Base-by-base conservation (phyloP, 2,797 vertebrate genomes). In the Brotula barbata region DNA sequence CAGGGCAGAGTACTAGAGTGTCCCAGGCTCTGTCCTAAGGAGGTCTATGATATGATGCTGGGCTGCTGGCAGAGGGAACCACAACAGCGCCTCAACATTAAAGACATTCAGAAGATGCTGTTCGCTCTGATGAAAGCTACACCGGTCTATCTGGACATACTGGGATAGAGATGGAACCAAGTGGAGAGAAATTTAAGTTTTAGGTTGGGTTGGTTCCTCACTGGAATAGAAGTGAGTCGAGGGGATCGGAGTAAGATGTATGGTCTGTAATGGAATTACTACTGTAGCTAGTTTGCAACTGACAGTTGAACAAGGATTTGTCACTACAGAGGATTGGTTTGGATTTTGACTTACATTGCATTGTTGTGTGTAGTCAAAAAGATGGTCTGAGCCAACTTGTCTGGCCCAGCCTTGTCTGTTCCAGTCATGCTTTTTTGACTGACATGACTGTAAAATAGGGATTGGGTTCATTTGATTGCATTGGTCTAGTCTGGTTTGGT, bases 51-150 rank as follows among this genome's bases (percentile, higher is more conserved):
- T 28, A 91, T 99, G 77, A 99, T 99, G 97, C 84, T 99, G 73
- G 95, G 97, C 72, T 99, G 97, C 86, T 99, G 97, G 97, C 97
- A 98, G 89, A 91, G 96, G 70, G 96, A 99, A 76, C 96, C 97
- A 1, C 97, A 98, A 67, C 96, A 97, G 83, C 84, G 97, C 74
- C 90, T 98, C 70, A 96, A 94, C 84, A 95, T 99, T 83, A 98
- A 97, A 85, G 96, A 99, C 82, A 99, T 99, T 88, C 95, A 95
- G 88, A 97, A 96, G 85, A 94, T 95, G 63, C 92, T 99, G 61
- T 93, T 94, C 7, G 89, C 94, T 42, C 65, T 99, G 87, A 96
- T 96, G 84, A 99, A 99, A 89, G 92, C 95, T 77, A 93, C 95
- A 23, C 97, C 97, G 6, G 95, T 98, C 81, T 99, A 99, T 85